Evolutionary conservation across 2,797 vertebrate species (phyloP), one percentile per base, ranked within the genome.

Genomic region (Rhabdomys pumilio): DNA sequence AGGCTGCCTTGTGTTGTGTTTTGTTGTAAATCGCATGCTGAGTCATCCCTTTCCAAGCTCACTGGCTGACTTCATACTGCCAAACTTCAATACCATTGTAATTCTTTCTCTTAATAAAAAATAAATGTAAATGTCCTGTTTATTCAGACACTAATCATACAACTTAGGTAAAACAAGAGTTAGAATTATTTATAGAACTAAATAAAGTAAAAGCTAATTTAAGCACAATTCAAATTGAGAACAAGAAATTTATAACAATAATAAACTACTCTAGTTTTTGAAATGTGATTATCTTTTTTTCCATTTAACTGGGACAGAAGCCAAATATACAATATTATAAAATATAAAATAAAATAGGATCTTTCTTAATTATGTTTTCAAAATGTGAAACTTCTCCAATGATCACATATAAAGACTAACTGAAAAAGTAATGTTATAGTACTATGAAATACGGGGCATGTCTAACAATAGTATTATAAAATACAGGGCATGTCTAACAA

Each of bases 311-410:
- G 31, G 41, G 80, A 19, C 72, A 93, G 57, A 10, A 97, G 80
- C 86, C 79, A 97, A 79, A 1, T 97, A 93, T 85, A 90, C 94
- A 72, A 47, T 63, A 41, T 96, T 97, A 41, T 82, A 17, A 91
- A 94, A 94, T 93, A 94, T 10, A 63, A 89, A 93, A 86, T n/a
- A 31, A 81, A 81, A 38, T 8, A 10, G 29, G 73, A 55, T 63
- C 19, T 81, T 92, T 94, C 1, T 15, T n/a, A 38, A n/a, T 63
- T 12, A 50, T 50, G 29, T 93, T 85, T 84, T 8, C 72, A 88
- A 93, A 90, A 94, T 34, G 47, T 44, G 63, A 84, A 65, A 24
- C 2, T n/a, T 75, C 2, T 81, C 22, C n/a, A 82, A 17, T 80
- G 82, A 29, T 38, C 26, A 55, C 10, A 29, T 1, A 86, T 17